A percentile compares a stretch with the other conserved stretches of the same genome.
phyloP scores from a whole-genome alignment of 1,140 invertebrate species.

The Listronotus bonariensis region DNA sequence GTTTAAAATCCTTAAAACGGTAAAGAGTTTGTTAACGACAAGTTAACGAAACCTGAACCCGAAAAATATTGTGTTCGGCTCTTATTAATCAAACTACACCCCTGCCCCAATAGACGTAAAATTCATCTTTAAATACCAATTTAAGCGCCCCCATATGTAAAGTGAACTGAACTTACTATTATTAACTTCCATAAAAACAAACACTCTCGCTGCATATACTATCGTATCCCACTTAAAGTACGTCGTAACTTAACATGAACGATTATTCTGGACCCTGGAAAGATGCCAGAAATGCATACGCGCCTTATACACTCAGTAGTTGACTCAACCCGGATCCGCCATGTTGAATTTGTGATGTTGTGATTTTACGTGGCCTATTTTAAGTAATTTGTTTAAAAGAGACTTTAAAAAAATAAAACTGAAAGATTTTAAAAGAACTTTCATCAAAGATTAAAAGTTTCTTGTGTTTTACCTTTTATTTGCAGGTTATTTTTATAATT shows the following conservation, averaged over 20 bases:
- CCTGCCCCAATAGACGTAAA: no score
- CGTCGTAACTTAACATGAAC: slow-evolving; percentile 8
- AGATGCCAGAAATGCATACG: slow-evolving; percentile 16
- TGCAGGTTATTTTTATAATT: neutral
- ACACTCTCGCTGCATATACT: neutral
- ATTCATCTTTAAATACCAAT: no score
- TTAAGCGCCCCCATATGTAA: neutral
- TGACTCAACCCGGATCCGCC: slow-evolving; percentile 12
- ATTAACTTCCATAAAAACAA: slow-evolving; percentile 22
- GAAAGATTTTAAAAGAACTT: no score
- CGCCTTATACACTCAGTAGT: slow-evolving; percentile 17
- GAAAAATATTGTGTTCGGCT: no score
- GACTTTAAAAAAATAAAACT: neutral
- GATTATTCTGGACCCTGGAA: slow-evolving; percentile 20
- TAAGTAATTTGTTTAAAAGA: slow-evolving; percentile 6
- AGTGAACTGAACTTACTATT: slow-evolving; percentile 13
- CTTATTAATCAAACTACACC: no score
- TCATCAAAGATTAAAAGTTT: neutral
- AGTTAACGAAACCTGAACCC: no score
- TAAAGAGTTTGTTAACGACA: no score
- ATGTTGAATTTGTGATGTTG: slow-evolving; percentile 25
- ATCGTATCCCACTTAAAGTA: slow-evolving; percentile 8
- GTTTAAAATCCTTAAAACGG: no score
- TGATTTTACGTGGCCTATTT: slow-evolving; percentile 2
- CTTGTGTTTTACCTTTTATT: neutral